Percentiles rank a stretch among this genome's conserved stretches.
These are phyloP conservation scores for Dynastes hyllus DNA, from an alignment of 2,888 invertebrate species.

Conservation along the genomic window DNA sequence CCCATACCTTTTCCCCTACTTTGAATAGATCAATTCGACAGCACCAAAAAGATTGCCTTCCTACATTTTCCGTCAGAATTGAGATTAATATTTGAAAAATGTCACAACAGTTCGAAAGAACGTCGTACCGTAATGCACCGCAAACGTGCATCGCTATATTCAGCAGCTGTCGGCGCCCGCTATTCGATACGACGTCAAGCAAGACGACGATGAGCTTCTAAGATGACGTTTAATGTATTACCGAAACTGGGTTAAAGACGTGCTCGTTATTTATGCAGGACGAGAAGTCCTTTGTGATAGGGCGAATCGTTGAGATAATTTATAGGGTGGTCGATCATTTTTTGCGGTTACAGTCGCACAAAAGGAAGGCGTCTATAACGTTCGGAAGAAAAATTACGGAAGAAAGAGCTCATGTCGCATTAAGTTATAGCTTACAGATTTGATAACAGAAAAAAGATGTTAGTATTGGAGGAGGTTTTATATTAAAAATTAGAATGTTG, in stretches of 20 bases:
- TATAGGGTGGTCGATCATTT: slow-evolving; percentile 24
- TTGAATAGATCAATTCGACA: too few relatives aligned
- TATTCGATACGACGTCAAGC: slow-evolving; percentile 9
- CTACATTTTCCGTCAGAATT: neutral
- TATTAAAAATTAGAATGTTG: too few relatives aligned
- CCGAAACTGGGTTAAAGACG: slow-evolving; percentile 40
- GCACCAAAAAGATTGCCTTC: too few relatives aligned
- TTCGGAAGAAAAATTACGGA: neutral
- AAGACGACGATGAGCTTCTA: slow-evolving; percentile 19
- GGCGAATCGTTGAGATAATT: slow-evolving; percentile 25
- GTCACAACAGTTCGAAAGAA: neutral
- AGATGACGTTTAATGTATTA: slow-evolving; percentile 39
- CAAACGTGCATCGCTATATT: neutral
- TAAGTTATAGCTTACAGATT: too few relatives aligned
- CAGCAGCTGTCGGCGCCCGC: neutral
- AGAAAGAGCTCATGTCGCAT: neutral
- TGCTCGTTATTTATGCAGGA: slow-evolving; percentile 29
- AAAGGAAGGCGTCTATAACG: slow-evolving; percentile 7
- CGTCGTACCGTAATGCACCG: neutral
- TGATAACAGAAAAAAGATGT: too few relatives aligned
- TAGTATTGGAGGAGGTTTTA: too few relatives aligned
- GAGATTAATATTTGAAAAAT: neutral
- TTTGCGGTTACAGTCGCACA: slow-evolving; percentile 4
- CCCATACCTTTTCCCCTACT: too few relatives aligned
- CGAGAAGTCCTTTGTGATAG: slow-evolving; percentile 18